Evolutionary conservation across 2,888 invertebrate genomes (phyloP).

Genomic region (Agrochola macilenta): DNA sequence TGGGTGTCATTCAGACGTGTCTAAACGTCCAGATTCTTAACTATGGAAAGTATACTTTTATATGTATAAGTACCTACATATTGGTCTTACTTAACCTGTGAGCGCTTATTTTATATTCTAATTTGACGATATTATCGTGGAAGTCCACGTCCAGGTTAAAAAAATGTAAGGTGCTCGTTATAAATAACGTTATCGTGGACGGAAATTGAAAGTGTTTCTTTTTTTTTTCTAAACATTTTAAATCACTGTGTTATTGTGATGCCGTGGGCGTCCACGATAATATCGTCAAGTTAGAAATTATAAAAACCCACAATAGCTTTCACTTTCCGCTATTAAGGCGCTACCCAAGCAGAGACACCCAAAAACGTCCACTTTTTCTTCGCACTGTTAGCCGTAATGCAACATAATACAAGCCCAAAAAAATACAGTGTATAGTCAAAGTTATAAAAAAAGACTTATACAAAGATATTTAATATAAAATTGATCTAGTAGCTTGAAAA

Average conservation of each 20-base stretch:
- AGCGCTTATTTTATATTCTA: too few relatives aligned
- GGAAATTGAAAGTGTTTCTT: background rate
- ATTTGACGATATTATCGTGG: too few relatives aligned
- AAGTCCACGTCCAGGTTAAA: background rate
- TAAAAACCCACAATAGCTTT: background rate
- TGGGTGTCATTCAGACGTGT: background rate
- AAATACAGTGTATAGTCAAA: too few relatives aligned
- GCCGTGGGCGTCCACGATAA: background rate
- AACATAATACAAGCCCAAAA: too few relatives aligned
- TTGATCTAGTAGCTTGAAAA: too few relatives aligned
- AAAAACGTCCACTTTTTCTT: too few relatives aligned
- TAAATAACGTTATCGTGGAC: background rate
- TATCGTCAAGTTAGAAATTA: background rate
- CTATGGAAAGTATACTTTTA: background rate
- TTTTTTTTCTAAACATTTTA: background rate
- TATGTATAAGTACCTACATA: background rate
- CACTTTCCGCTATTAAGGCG: background rate
- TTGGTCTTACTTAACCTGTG: background rate
- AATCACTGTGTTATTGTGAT: background rate
- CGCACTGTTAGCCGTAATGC: too few relatives aligned
- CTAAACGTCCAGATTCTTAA: background rate
- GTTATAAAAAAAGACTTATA: too few relatives aligned
- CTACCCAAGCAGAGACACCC: too few relatives aligned
- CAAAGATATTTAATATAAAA: too few relatives aligned
- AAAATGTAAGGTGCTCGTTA: background rate